Base-by-base conservation (phyloP, 2,113 vertebrate species). In the Pipra filicauda region DNA sequence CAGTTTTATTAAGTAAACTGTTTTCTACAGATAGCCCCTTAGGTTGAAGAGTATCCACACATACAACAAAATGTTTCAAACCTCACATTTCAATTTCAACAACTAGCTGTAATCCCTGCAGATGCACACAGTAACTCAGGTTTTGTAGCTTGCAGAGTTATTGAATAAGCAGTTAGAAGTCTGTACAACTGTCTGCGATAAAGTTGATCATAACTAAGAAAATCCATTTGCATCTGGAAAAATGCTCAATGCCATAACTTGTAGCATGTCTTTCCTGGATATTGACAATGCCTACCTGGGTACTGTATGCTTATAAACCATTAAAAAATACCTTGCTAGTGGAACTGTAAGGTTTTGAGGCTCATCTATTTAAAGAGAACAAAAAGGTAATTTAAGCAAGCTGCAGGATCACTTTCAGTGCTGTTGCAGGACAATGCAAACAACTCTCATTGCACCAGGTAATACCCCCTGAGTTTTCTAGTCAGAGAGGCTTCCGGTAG, bases 301-400 rank as follows among this genome's bases (percentile, higher is more conserved):
- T 84, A 78, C 28, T 77, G 67, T 48, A 55, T 26, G 15, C 77
- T 85, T 64, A 77, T 33, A 69, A 71, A 43, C 6, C 20, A 54
- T 67, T 57, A 12, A 57, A 88, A 91, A 89, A 44, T 39, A 61
- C 8, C 39, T 81, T 28, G 10, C 39, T 75, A 55, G 39, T 67
- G 37, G 52, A 92, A 85, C 23, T 16, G 8, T n/a, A 65, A 72
- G 28, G 19, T 39, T 88, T 65, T 65, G 72, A 84, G 65, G 48
- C 23, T 72, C 30, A 31, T 64, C 67, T 90, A 8, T 74, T 90
- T 71, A 80, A 75, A 54, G 2, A 88, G 39, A 90, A 83, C n/a
- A 78, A 64, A 94, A 92, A 69, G 39, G 37, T 89, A 78, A 92
- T 80, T 74, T 93, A 83, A 86, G 83, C 41, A 92, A 94, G 79